These are phyloP conservation scores for Drosophila gunungcola DNA, from an alignment of 1,140 invertebrate species.

Conservation along the genomic window DNA sequence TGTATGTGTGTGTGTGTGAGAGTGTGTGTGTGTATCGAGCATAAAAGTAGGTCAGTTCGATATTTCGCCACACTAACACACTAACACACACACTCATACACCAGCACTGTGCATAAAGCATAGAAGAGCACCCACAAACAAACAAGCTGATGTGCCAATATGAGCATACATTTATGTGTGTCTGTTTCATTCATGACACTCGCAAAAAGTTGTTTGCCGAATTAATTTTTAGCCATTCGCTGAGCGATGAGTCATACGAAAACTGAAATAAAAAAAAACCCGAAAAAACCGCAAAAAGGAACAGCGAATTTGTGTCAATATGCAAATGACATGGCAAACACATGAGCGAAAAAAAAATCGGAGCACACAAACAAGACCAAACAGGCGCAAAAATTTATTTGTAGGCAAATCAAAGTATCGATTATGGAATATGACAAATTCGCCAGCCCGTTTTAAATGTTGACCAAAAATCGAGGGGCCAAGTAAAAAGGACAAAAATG, in stretches of 20 bases:
- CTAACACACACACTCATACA: slow-evolving; percentile 34
- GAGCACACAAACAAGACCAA: background rate
- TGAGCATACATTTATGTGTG: slow-evolving; percentile 37
- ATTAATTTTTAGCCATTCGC: slow-evolving; percentile 30
- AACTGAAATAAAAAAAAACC: background rate
- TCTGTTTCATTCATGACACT: slow-evolving; percentile 44
- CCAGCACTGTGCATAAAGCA: slow-evolving; percentile 31
- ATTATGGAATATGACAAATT: slow-evolving; percentile 4
- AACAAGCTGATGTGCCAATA: slow-evolving; percentile 22
- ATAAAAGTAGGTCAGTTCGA: slow-evolving; percentile 80
- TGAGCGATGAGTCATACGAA: slow-evolving; percentile 27
- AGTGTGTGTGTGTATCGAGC: slow-evolving; percentile 53
- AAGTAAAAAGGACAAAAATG: slow-evolving; percentile 2
- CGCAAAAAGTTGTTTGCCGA: slow-evolving; percentile 28
- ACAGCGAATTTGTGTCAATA: slow-evolving; percentile 27
- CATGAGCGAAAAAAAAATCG: background rate
- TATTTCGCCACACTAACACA: slow-evolving; percentile 66
- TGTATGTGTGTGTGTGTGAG: slow-evolving; percentile 16
- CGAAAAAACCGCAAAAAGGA: background rate
- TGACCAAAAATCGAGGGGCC: background rate
- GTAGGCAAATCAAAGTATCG: slow-evolving; percentile 7
- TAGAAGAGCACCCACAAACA: slow-evolving; percentile 20
- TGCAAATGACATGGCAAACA: slow-evolving; percentile 27
- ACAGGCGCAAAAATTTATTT: background rate
- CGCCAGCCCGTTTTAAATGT: background rate